Conservation (phyloP, 2,113 vertebrate species). For the Plecotus auritus region DNA sequence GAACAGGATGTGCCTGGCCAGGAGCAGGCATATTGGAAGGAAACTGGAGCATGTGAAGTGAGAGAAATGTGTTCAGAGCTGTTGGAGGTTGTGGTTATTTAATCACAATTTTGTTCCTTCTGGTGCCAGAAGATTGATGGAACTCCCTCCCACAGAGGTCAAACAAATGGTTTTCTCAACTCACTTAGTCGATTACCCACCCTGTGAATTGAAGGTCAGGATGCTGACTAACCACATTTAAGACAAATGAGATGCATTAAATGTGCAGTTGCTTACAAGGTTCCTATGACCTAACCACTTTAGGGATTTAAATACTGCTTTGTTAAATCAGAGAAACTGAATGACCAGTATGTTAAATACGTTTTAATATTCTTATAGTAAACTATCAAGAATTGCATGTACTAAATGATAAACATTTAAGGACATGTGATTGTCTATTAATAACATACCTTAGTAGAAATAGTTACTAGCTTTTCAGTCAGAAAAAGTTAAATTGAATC, state of each 20-base stretch:
- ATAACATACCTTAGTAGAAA: background rate
- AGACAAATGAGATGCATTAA: slow-evolving; percentile 60
- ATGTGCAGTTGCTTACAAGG: background rate
- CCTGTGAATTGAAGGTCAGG: slow-evolving; percentile 55
- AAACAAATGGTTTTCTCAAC: slow-evolving; percentile 57
- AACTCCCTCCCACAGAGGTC: slow-evolving; percentile 57
- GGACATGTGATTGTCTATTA: background rate
- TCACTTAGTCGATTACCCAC: slow-evolving; percentile 58
- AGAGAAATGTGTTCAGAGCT: slow-evolving; percentile 17
- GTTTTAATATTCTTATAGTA: background rate
- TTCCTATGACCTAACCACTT: background rate
- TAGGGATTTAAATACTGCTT: background rate
- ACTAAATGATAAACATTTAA: background rate
- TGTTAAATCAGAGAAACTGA: background rate
- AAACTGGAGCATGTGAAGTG: background rate
- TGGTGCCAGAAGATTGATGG: slow-evolving; percentile 47
- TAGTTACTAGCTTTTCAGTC: background rate
- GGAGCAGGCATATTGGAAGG: background rate
- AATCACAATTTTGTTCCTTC: slow-evolving; percentile 60
- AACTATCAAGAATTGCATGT: background rate
- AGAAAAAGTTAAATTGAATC: background rate
- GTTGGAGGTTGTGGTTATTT: slow-evolving; percentile 58
- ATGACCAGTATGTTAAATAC: background rate
- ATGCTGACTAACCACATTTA: slow-evolving; percentile 63
- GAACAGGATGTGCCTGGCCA: slow-evolving; percentile 46